phyloP scores from a whole-genome alignment of 1,140 invertebrate genomes.

The Geopemphigus sp. region DNA sequence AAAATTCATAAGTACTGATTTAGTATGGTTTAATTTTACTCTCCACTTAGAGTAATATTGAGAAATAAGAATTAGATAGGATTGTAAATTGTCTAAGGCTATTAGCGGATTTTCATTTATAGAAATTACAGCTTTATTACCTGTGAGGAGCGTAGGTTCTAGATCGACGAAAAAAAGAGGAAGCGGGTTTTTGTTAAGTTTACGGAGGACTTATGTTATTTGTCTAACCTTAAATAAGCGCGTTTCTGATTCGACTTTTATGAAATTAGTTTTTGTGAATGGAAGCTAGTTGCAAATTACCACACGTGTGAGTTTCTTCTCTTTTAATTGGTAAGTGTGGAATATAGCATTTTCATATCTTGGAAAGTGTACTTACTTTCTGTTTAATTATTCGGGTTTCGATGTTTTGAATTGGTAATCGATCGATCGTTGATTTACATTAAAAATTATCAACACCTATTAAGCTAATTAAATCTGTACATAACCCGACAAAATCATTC shows the following conservation, averaged over 20 bases:
- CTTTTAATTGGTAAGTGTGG: background rate
- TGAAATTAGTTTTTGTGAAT: background rate
- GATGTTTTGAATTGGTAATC: background rate
- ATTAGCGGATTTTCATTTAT: background rate
- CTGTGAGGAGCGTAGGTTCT: background rate
- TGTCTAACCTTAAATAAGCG: background rate
- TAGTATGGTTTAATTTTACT: background rate
- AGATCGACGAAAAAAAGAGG: slow-evolving; percentile 36
- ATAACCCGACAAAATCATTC: too few relatives aligned
- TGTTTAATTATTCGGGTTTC: too few relatives aligned
- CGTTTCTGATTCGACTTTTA: background rate
- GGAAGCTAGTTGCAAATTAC: slow-evolving; percentile 26
- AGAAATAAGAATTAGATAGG: background rate
- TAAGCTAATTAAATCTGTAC: background rate
- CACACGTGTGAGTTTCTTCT: slow-evolving; percentile 12
- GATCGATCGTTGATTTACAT: background rate
- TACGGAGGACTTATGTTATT: background rate
- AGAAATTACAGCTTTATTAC: background rate
- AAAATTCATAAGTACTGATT: background rate
- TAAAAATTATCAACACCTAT: background rate
- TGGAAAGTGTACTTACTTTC: background rate
- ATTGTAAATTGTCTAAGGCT: background rate
- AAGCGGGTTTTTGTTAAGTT: slow-evolving; percentile 4
- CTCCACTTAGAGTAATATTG: background rate
- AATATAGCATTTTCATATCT: background rate